Evolutionary conservation across 2,888 invertebrate genomes (phyloP).

Genomic region (Esperia sulphurella): DNA sequence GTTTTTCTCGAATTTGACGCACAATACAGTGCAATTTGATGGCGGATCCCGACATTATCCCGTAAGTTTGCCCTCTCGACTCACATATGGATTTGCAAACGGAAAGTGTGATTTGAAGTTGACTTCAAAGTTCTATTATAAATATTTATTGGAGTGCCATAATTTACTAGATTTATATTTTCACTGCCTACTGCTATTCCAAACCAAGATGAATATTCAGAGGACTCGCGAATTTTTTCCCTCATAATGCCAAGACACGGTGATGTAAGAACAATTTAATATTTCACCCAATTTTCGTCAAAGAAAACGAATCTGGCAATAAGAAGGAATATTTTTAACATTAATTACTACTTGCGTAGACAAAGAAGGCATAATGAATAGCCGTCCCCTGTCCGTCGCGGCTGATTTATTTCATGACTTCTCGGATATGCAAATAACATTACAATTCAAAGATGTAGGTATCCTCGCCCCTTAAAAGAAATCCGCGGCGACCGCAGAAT

Average conservation of each 20-base stretch:
- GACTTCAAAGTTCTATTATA: slow-evolving; percentile 42
- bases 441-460: slow-evolving; percentile 76
- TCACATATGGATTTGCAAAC: slow-evolving; percentile 46
- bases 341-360: slow-evolving; percentile 68
- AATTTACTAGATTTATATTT: no score
- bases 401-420: slow-evolving; percentile 79
- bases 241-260: no score
- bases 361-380: slow-evolving; percentile 68
- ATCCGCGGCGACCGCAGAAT: slow-evolving; percentile 71
- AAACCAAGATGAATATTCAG: no score
- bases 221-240: no score
- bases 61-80: slow-evolving; percentile 42
- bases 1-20: slow-evolving; percentile 73
- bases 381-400: slow-evolving; percentile 73
- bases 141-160: slow-evolving; percentile 9
- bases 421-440: slow-evolving; percentile 78
- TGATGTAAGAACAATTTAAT: neutral
- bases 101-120: slow-evolving; percentile 54
- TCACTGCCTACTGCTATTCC: no score
- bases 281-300: slow-evolving; percentile 9
- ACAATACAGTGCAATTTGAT: slow-evolving; percentile 76
- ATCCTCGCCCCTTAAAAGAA: slow-evolving; percentile 61
- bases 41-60: slow-evolving; percentile 63
- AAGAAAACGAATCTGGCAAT: slow-evolving; percentile 10
- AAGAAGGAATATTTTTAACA: slow-evolving; percentile 46